Evolutionary conservation across 2,797 vertebrate genomes (phyloP).

Genomic region (Mallotus villosus): DNA sequence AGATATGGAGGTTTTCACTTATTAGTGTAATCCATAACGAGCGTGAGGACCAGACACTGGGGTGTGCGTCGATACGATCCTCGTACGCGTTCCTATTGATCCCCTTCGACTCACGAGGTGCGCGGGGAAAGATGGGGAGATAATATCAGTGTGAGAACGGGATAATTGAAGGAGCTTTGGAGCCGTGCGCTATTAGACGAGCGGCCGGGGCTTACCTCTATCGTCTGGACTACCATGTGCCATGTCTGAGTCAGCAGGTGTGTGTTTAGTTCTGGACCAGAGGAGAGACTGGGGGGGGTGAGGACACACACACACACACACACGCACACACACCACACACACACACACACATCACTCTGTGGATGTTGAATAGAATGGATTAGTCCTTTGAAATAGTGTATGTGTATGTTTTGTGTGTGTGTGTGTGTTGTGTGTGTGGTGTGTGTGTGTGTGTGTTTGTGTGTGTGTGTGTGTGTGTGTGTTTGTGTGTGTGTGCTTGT

Average conservation of each 20-base stretch:
- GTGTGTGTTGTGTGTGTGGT: neutral
- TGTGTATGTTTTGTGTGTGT: too few relatives aligned
- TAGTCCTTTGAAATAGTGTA: too few relatives aligned
- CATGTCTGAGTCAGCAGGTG: constrained; percentile 22
- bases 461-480: constrained; percentile 7
- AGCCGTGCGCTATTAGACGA: constrained; percentile 17
- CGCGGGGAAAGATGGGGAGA: constrained; percentile 40
- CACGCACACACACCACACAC: constrained; percentile 13
- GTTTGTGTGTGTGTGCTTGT: constrained; percentile 1
- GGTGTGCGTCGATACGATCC: constrained; percentile 53
- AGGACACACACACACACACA: constrained; percentile 15
- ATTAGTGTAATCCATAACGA: constrained; percentile 64
- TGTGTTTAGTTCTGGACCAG: constrained; percentile 18
- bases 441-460: constrained; percentile 27
- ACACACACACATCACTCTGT: constrained; percentile 16
- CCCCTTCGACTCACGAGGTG: constrained; percentile 35
- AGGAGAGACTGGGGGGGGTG: constrained; percentile 31
- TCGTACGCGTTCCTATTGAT: constrained; percentile 62
- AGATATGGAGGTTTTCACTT: constrained; percentile 56
- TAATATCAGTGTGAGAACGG: constrained; percentile 38
- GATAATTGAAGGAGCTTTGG: constrained; percentile 35
- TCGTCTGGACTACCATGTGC: constrained; percentile 14
- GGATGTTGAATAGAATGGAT: neutral
- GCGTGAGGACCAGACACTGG: constrained; percentile 50
- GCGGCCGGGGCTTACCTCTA: neutral